Conservation (phyloP, 2,113 vertebrate species). For the Dicentrarchus labrax region DNA sequence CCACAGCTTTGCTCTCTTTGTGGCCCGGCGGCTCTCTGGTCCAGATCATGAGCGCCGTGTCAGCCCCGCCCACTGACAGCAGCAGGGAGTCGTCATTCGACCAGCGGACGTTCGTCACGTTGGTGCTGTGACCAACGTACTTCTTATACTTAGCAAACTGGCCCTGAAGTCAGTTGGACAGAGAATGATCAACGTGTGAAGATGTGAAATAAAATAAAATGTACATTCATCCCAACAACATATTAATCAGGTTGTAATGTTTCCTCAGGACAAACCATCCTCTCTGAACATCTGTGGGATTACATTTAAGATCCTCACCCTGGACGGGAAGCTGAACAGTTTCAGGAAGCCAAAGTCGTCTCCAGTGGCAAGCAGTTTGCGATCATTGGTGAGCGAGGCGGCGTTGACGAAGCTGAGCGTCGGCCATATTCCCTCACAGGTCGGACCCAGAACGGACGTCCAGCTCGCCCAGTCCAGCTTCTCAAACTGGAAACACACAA, state of each 20-base stretch:
- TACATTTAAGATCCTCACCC: constrained; percentile 82
- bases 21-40: constrained; percentile 90
- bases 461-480: constrained; percentile 96
- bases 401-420: constrained; percentile 92
- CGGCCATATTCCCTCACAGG: constrained; percentile 96
- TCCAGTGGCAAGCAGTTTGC: constrained; percentile 90
- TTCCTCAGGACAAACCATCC: no score
- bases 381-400: constrained; percentile 92
- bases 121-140: constrained; percentile 96
- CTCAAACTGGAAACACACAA: constrained; percentile 87
- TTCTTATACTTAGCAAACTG: constrained; percentile 94
- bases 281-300: no score
- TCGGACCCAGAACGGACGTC: constrained; percentile 94
- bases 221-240: no score
- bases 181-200: no score
- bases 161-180: constrained; percentile 83
- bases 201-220: no score
- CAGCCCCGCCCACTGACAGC: constrained; percentile 94
- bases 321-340: constrained; percentile 94
- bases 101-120: constrained; percentile 96
- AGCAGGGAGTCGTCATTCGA: constrained; percentile 92
- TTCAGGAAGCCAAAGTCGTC: constrained; percentile 98
- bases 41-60: constrained; percentile 98
- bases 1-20: constrained; percentile 92
- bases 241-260: no score